Base-by-base conservation (phyloP, 2,888 invertebrate species). In the Nomada fabriciana region DNA sequence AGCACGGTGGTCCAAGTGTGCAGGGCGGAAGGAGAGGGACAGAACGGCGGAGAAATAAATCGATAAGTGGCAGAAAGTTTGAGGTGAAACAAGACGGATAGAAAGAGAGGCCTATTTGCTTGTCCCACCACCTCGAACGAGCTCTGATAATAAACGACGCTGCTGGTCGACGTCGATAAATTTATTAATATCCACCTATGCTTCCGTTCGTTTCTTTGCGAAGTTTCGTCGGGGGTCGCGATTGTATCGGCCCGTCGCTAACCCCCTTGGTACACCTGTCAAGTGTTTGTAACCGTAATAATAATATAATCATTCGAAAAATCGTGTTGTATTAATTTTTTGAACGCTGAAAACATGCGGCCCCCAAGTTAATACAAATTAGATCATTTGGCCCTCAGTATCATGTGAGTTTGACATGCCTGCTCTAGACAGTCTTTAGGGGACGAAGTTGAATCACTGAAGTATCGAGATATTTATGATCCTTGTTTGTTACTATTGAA, bases 131-230 rank as follows among this genome's bases (percentile, higher is more conserved):
- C 23, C 36, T 1, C 7, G 70, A 75, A 47, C 64, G 57, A 36
- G 65, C 47, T 65, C 70, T 42, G 57, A 65, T 82, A 78, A 73
- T 78, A 82, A 74, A 74, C 63, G 61, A 36, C 42, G 73, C 72
- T 64, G 64, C 59, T 67, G 67, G 2, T 50, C 57, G 71, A 47
- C 70, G 63, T 82, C 78, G 70, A 78, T 78, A 71, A 78, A 70
- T 78, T 82, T 78, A 78, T 78, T 71, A 67, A 75, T 71, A 82
- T 15, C 20, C 52, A 20, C 20, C 13, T 23, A 57, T 18, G 55
- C 15, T 67, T 57, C 36, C 55, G 3, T 63, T 13, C 11, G 63
- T 29, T 70, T 59, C 70, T 65, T 69, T 20, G 75, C 52, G 60
- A 65, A 47, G 50, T 63, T 60, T 50, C 55, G 50, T 50, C 61